Base-by-base conservation (phyloP, 2,113 vertebrate species). In the Eclectus roratus region DNA sequence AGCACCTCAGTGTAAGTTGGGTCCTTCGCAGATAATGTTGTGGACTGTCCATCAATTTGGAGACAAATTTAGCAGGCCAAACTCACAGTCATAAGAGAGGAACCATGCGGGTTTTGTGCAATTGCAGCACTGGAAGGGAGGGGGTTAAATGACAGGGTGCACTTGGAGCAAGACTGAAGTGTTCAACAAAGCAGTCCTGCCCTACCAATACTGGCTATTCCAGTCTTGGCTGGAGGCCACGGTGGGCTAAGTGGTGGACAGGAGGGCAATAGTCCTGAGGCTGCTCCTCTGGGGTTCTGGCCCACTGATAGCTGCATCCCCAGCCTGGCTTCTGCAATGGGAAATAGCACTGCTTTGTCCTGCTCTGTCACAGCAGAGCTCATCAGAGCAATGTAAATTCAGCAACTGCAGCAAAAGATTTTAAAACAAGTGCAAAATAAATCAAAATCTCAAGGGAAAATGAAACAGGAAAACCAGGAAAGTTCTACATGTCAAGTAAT, bases 1-100 rank as follows among this genome's bases (percentile, higher is more conserved):
- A 79, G 65, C 80, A 33, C 47, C 47, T 68, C 2, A 4, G 18
- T 28, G 2, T 55, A 17, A 29, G 9, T 7, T 58, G 37, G 8
- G 25, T 46, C 63, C 37, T 39, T 84, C 33, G 4, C 1, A 78
- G 44, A 7, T 2, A n/a, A 16, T 0, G 0, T 43, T 37, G 52
- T n/a, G 41, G 35, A 20, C 37, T n/a, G 14, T 27, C 50, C 6
- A 2, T 63, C 60, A 28, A 1, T 39, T 0, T 65, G 25, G 55
- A 33, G 56, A 17, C 10, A 35, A 37, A 83, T 55, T 41, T 84
- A 70, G 15, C 4, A 2, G 15, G 23, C 50, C 58, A 68, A 68
- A 50, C 17, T 13, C 9, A 5, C 2, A 0, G 0, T 60, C 17
- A 0, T n/a, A 68, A 49, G 21, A 20, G 13, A 58, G 35, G n/a